Base-by-base conservation (phyloP, 2,888 invertebrate species). In the Trichogramma dendrolimi region DNA sequence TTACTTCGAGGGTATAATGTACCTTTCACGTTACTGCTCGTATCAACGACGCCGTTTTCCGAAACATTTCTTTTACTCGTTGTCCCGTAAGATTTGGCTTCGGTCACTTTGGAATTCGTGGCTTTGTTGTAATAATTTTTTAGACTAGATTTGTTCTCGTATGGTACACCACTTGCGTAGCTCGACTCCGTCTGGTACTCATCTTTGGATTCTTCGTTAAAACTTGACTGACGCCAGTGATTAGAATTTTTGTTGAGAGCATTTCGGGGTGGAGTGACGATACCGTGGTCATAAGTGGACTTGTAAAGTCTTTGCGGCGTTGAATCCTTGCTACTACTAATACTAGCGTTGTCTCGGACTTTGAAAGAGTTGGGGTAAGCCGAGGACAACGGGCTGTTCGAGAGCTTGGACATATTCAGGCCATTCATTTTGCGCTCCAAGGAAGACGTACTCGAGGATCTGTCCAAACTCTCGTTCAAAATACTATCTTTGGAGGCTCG, bases 11-110 rank as follows among this genome's bases (percentile, higher is more conserved):
- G 5, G 5, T 6, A 44, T 27, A 49, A 43, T 55, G 8, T 56
- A 75, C 75, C 75, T 69, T 74, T 71, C 5, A 79, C 79, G 49
- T 79, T 79, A 51, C 78, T 78, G 61, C 74, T 79, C 1, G 78
- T 79, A 56, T 79, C 79, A 0, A 79, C 73, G 8, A 75, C 72
- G n/a, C 72, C 71, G 58, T 73, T 78, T 0, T 77, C 75, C 4
- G 59, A 66, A 1, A 71, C 72, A 42, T 71, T 71, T 62, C 71
- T 70, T 27, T 73, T 69, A 39, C 8, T 46, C 10, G n/a, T 10
- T 46, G 46, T 46, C 10, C 8, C 46, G 46, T 46, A 46, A 10
- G 8, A 27, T 27, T 8, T 46, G n/a, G n/a, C 8, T 46, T 10
- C 46, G 8, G 46, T 46, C n/a, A 46, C n/a, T 46, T n/a, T 8